A percentile compares a stretch with the other conserved stretches of the same genome.
phyloP scores from a whole-genome alignment of 1,140 invertebrate genomes.

The Copidosoma floridanum region DNA sequence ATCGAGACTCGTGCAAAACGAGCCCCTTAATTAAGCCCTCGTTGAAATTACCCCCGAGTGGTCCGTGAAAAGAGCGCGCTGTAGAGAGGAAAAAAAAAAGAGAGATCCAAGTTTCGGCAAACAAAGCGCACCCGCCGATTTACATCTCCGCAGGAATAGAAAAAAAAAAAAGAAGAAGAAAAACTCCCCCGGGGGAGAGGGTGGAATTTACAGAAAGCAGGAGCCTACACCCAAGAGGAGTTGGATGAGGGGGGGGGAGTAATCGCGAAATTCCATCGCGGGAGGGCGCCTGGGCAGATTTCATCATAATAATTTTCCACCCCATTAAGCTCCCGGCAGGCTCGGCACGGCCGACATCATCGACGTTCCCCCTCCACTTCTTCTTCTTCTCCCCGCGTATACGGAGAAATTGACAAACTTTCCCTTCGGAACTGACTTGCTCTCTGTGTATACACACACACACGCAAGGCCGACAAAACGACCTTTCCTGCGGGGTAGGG shows the following conservation, averaged over 20 bases:
- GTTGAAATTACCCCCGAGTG: neutral
- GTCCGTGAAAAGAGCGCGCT: no score
- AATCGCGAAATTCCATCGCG: neutral
- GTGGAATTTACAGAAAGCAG: no score
- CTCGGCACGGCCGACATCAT: no score
- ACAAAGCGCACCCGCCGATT: neutral
- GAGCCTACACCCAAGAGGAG: no score
- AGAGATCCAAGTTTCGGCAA: neutral
- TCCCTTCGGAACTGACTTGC: neutral
- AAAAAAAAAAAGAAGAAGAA: no score
- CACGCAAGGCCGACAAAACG: no score
- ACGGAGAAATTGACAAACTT: conserved; percentile 45
- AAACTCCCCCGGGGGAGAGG: no score
- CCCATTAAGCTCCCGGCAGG: conserved; percentile 39
- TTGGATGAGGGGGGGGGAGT: no score
- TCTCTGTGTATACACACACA: no score
- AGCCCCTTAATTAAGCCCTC: neutral
- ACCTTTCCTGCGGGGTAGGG: no score
- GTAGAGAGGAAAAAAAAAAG: neutral
- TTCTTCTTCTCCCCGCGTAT: neutral
- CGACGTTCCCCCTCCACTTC: no score
- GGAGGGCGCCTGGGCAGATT: conserved; percentile 36
- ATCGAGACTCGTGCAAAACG: no score
- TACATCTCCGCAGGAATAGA: neutral
- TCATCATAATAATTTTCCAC: conserved; percentile 54